phyloP scores from a whole-genome alignment of 2,797 vertebrate species.

The Melanogrammus aeglefinus region DNA sequence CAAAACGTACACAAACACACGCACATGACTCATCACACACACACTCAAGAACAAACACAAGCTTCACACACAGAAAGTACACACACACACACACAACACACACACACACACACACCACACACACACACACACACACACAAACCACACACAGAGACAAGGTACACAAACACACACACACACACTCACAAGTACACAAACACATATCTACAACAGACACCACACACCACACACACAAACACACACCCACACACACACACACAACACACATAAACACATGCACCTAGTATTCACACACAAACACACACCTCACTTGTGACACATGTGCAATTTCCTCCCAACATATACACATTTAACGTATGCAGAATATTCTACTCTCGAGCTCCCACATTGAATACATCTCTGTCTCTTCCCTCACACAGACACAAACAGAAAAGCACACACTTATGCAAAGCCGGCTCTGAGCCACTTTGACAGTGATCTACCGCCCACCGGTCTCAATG shows the following conservation, averaged over 20 bases:
- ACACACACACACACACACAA: conserved; percentile 5
- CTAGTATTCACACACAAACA: background rate
- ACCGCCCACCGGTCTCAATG: conserved; percentile 69
- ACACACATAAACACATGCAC: background rate
- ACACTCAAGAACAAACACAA: background rate
- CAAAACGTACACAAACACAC: conserved; percentile 24
- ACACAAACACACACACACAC: conserved; percentile 50
- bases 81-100: background rate
- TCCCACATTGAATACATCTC: conserved; percentile 26
- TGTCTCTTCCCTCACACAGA: conserved; percentile 21
- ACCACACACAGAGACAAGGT: background rate
- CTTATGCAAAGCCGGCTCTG: conserved; percentile 40
- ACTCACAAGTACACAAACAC: conserved; percentile 2
- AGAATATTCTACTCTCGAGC: conserved; percentile 40
- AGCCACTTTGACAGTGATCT: conserved; percentile 70
- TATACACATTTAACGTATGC: conserved; percentile 57
- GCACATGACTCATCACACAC: too few relatives aligned
- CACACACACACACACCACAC: background rate
- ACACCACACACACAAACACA: background rate
- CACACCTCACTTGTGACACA: conserved; percentile 49
- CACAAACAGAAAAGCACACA: conserved; percentile 30
- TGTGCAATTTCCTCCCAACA: conserved; percentile 50
- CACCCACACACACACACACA: background rate
- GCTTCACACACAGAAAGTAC: background rate
- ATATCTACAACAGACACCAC: background rate